Base-by-base conservation (phyloP, 1,140 invertebrate genomes). In the Drosophila nigromelanica region DNA sequence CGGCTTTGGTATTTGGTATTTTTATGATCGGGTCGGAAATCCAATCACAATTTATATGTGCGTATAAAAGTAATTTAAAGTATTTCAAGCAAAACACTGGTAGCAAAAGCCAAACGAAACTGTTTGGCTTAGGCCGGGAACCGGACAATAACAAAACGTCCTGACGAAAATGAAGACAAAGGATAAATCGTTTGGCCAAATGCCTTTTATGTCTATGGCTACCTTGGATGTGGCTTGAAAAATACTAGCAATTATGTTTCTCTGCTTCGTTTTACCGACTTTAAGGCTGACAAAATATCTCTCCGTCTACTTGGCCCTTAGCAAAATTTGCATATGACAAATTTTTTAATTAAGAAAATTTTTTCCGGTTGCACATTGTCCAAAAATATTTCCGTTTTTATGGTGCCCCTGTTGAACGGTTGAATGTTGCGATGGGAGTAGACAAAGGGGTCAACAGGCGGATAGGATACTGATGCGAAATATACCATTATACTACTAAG, bases 341-440 rank as follows among this genome's bases (percentile, higher is more conserved):
- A 86, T 87, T 77, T 87, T 85, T 85, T 74, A 85, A 85, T 85
- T 85, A 85, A 71, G 50, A 62, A n/a, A n/a, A 63, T 78, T 72
- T 54, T 59, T 66, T 39, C 15, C 39, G 42, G 14, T 14, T 63
- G 33, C 21, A 71, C 39, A 67, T 51, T 54, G 39, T 24, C 14
- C 30, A 43, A n/a, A 48, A 59, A 30, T 47, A 42, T 45, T 45
- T 18, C 4, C 40, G 39, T 15, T 42, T 55, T 42, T 35, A 40
- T 55, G 37, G 21, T 35, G 63, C 69, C 69, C 69, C 21, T 18
- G 37, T 45, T 24, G 72, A 64, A 39, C 51, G 14, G 50, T 35
- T 11, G 73, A 54, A 24, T 63, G 24, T 30, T 47, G 48, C 18
- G 39, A 47, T 33, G 8, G 27, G 39, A 14, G 35, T 27, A n/a